phyloP scores from a whole-genome alignment of 2,888 invertebrate genomes.

The Pseudanteris insignis region DNA sequence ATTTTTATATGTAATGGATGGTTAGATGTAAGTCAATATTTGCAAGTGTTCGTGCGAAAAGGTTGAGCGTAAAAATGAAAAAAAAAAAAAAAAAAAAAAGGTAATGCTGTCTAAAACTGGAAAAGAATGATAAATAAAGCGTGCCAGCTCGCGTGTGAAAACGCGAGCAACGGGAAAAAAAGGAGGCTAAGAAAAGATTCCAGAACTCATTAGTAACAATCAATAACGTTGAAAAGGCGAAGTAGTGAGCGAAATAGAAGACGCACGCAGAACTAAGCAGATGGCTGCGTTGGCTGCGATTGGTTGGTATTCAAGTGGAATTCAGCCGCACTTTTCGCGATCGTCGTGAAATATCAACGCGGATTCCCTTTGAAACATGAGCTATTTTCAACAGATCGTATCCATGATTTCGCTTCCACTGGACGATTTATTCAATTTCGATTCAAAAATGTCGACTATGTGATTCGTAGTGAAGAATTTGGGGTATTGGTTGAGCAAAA shows the following conservation, averaged over 20 bases:
- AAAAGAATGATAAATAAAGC: too few species aligned
- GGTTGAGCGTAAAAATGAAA: too few species aligned
- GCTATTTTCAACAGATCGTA: conserved; percentile 14
- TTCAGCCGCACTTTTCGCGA: conserved; percentile 43
- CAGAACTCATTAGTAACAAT: conserved; percentile 35
- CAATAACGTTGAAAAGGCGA: conserved; percentile 27
- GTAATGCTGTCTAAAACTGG: too few species aligned
- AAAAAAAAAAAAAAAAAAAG: too few species aligned
- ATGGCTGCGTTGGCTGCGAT: conserved; percentile 47
- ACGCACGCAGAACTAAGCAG: conserved; percentile 45
- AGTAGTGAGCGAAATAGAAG: conserved; percentile 12
- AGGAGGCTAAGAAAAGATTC: conserved; percentile 12
- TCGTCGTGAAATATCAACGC: conserved; percentile 25
- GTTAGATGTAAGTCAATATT: too few species aligned
- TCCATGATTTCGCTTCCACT: conserved; percentile 9
- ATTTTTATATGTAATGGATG: too few species aligned
- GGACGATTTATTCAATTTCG: conserved; percentile 11
- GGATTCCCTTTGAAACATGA: conserved; percentile 50
- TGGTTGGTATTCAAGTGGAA: conserved; percentile 57
- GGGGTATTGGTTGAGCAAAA: too few species aligned
- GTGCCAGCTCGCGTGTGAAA: conserved; percentile 21
- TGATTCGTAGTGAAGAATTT: conserved; percentile 4
- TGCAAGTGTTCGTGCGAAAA: too few species aligned
- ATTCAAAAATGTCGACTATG: conserved; percentile 4
- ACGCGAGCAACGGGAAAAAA: conserved; percentile 15